Conservation (phyloP, 2,113 vertebrate genomes). For the Bubo blakistoni region DNA sequence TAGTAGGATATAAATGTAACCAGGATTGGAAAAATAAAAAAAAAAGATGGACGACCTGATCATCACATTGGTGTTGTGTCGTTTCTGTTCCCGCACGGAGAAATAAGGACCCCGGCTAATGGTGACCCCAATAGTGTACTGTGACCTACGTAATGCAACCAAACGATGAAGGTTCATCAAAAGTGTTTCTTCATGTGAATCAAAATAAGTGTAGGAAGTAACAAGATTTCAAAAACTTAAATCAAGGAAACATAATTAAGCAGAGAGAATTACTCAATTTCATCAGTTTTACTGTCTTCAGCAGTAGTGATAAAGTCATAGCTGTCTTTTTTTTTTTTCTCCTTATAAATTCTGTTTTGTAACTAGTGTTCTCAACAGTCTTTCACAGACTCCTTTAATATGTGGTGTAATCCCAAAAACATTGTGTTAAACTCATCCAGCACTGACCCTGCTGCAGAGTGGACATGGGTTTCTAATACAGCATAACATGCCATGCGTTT, state of each 20-base stretch:
- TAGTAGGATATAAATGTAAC: too few relatives aligned
- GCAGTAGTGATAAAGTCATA: background rate
- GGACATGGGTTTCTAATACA: background rate
- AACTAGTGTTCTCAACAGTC: background rate
- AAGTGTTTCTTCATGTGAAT: background rate
- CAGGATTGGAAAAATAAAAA: too few relatives aligned
- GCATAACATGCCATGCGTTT: accelerated
- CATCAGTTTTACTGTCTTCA: background rate
- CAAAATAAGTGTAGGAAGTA: background rate
- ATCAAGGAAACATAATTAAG: background rate
- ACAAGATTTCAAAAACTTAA: background rate
- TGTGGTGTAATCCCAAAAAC: background rate
- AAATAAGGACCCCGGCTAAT: too few relatives aligned
- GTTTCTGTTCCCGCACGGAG: too few relatives aligned
- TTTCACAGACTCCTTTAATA: background rate
- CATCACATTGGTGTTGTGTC: too few relatives aligned
- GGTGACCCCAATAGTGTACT: too few relatives aligned
- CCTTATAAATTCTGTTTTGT: background rate
- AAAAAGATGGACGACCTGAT: too few relatives aligned
- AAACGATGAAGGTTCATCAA: background rate
- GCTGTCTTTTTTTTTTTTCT: background rate
- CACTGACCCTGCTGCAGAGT: background rate
- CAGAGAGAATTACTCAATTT: background rate
- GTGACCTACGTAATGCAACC: background rate
- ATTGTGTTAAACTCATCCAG: background rate